phyloP scores from a whole-genome alignment of 30 jellyfish, hydroid and myxozoan species.

The Aurelia aurita complex sp. Pacific region DNA sequence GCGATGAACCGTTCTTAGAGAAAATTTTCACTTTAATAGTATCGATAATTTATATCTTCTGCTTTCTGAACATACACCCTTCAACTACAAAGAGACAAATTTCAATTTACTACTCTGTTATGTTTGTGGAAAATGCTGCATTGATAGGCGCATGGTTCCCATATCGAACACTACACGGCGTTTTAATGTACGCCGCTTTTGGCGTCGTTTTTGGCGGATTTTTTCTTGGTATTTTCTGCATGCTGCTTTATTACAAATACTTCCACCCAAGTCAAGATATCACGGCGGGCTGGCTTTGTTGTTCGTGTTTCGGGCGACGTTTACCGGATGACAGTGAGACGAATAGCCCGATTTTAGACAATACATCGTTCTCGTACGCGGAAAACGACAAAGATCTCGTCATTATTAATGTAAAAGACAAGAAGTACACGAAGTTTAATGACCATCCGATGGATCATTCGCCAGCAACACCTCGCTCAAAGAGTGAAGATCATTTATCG shows the following conservation, averaged over 20 bases:
- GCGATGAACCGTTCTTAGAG: conserved; percentile 25
- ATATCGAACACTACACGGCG: conserved; percentile 66
- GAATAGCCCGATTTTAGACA: background rate
- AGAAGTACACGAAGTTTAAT: background rate
- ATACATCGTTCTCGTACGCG: background rate
- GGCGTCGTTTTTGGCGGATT: conserved; percentile 88
- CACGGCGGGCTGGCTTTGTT: conserved; percentile 87
- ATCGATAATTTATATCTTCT: conserved; percentile 71
- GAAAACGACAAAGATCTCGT: conserved; percentile 26
- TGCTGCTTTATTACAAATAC: conserved; percentile 76
- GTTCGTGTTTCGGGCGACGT: conserved; percentile 11
- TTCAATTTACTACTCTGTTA: conserved; percentile 50
- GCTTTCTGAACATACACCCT: conserved; percentile 71
- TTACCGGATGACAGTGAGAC: background rate
- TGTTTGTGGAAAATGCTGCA: conserved; percentile 70
- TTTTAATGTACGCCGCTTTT: conserved; percentile 69
- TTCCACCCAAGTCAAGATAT: conserved; percentile 85
- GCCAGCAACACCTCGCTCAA: background rate
- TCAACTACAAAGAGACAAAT: conserved; percentile 77
- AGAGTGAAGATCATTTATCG: background rate
- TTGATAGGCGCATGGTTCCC: conserved; percentile 90
- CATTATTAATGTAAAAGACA: conserved; percentile 14
- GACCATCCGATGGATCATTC: background rate
- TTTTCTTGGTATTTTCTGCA: conserved; percentile 66
- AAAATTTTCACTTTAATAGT: conserved; percentile 57